Evolutionary conservation across 1,140 invertebrate species (phyloP).

Genomic region (Hycleus phaleratus): DNA sequence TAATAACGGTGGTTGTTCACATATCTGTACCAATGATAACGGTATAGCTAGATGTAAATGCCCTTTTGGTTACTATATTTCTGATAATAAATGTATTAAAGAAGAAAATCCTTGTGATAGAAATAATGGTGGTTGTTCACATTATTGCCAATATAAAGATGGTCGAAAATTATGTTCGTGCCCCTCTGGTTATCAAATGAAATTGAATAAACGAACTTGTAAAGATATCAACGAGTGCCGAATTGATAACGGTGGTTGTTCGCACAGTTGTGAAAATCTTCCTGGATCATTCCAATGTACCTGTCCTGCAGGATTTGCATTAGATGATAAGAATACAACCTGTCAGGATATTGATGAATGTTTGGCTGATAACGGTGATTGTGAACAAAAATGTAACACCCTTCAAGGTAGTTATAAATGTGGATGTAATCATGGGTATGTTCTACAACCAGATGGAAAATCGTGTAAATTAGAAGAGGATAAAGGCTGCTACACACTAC

Average conservation of each 20-base stretch:
- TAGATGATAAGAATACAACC: slow-evolving; percentile 42
- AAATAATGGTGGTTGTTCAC: slow-evolving; percentile 58
- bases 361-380: slow-evolving; percentile 43
- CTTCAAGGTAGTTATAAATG: slow-evolving; percentile 42
- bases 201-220: slow-evolving; percentile 41
- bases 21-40: slow-evolving; percentile 33
- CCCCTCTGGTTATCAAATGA: slow-evolving; percentile 46
- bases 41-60: slow-evolving; percentile 41
- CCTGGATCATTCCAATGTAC: slow-evolving; percentile 50
- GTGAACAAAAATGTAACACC: slow-evolving; percentile 46
- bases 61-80: slow-evolving; percentile 33
- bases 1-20: slow-evolving; percentile 43
- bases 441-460: slow-evolving; percentile 18
- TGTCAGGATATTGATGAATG: slow-evolving; percentile 61
- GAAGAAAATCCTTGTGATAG: slow-evolving; percentile 22
- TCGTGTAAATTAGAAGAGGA: slow-evolving; percentile 17
- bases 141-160: slow-evolving; percentile 45
- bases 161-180: slow-evolving; percentile 48
- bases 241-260: slow-evolving; percentile 58
- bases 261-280: slow-evolving; percentile 58
- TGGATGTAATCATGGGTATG: slow-evolving; percentile 43
- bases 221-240: slow-evolving; percentile 63
- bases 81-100: slow-evolving; percentile 28
- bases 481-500: slow-evolving; percentile 17
- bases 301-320: slow-evolving; percentile 47